Base-by-base conservation (phyloP, 2,113 vertebrate species). In the Oryzias javanicus region DNA sequence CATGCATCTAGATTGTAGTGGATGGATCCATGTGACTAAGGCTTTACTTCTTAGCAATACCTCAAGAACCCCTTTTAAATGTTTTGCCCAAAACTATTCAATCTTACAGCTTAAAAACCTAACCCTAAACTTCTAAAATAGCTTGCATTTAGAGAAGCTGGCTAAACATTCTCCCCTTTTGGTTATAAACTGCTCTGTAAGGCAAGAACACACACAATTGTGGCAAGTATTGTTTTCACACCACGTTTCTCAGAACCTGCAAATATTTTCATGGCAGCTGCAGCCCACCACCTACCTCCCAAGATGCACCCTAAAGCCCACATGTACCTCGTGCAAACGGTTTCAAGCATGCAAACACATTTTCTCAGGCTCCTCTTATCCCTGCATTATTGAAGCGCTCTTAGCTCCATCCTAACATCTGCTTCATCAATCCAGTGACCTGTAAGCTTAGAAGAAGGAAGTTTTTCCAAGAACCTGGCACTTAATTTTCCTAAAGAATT, bases 371-470 rank as follows among this genome's bases (percentile, higher is more conserved):
- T 49, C 25, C 60, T 67, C 17, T 0, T 2, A 1, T 48, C 17
- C 18, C 40, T 82, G 62, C 75, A 80, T 85, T 83, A 81, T 79
- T 85, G 51, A 85, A 76, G 64, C 22, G 49, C 55, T 64, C 67
- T 83, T 80, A 74, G 60, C 67, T 77, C 72, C 80, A 74, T 76
- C 69, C 52, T 57, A 51, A 74, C 60, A 52, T 80, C 55, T 74
- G 56, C 49, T 50, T 81, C 76, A 78, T 60, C 25, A 16, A 67
- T 19, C 22, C 67, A 27, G 72, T 70, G 80, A 79, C 62, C 75
- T 44, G 0, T 35, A 27, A 72, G 29, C 17, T 25, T 47, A 20
- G 54, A 45, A 48, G 56, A 55, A 18, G 45, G 55, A 42, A 35
- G 44, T 20, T 53, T 66, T 65, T 27, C 4, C 13, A 56, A 68